Percentiles rank a stretch among this genome's conserved stretches.
These are phyloP conservation scores for Bubo blakistoni DNA, from an alignment of 2,113 vertebrate species.

Conservation along the genomic window DNA sequence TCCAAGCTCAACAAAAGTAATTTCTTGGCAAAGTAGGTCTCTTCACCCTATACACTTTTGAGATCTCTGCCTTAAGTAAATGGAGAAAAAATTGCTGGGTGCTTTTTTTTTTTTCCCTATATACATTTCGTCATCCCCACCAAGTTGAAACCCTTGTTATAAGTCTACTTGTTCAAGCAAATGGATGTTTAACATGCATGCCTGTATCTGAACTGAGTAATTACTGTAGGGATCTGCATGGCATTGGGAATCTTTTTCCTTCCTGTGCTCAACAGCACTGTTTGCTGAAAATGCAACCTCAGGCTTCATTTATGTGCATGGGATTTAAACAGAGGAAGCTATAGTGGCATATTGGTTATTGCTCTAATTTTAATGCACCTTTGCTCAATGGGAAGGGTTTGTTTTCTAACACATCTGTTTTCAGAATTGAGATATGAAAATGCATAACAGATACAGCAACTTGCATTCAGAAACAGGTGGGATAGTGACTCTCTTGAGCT, in stretches of 20 bases:
- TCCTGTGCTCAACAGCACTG: neutral
- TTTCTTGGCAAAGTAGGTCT: neutral
- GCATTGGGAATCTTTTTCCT: neutral
- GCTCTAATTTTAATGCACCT: neutral
- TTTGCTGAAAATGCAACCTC: neutral
- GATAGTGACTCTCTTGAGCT: neutral
- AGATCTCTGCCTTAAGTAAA: neutral
- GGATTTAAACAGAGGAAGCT: neutral
- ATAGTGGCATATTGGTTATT: neutral
- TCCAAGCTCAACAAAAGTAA: neutral
- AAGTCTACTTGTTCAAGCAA: neutral
- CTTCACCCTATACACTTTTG: neutral
- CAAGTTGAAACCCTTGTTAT: neutral
- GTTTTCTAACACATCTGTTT: neutral
- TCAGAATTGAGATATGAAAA: neutral
- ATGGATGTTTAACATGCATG: neutral
- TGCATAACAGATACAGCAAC: neutral
- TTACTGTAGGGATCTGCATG: neutral
- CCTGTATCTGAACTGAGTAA: neutral
- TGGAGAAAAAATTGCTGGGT: neutral
- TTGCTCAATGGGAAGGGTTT: neutral
- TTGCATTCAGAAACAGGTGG: neutral
- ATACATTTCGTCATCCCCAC: neutral
- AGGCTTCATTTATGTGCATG: neutral
- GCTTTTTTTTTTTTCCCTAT: neutral